Evolutionary conservation across 2,113 vertebrate species (phyloP), one percentile per base, ranked within the genome.

Genomic region (Engraulis encrasicolus): DNA sequence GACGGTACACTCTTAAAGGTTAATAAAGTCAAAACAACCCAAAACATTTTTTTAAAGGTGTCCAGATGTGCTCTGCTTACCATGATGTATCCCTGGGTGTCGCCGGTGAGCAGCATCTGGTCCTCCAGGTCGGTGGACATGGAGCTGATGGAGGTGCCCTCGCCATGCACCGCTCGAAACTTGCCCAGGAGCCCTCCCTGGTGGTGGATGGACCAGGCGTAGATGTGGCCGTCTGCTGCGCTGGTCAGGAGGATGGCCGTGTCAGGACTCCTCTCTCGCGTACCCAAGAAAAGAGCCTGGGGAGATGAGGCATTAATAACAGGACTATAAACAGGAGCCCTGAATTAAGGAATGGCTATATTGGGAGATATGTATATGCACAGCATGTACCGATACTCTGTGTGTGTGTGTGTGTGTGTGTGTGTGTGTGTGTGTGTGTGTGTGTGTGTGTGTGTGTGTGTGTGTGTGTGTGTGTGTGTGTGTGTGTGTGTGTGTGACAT

Each of bases 111-210:
- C 36, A 90, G 84, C 80, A 91, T 88, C 54, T 86, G 81, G 80
- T 84, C 87, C 0, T 85, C 58, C 1, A 86, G 80, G 0, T 88
- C 92, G 0, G 50, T 83, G 85, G 90, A 61, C 82, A 36, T 87
- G 54, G 89, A 12, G 45, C 81, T 86, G 82, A 92, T 88, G 0
- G 50, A 80, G 0, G 58, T 3, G 0, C 45, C 34, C 0, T 27
- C 17, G 0, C 27, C 1, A 0, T 0, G 15, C 12, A 77, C 89
- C 6, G 90, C 90, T 2, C 66, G 38, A 82, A 88, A 91, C 78
- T 86, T 90, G 15, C 91, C 93, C 87, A 92, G 54, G 82, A 92
- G 50, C 50, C 90, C 92, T 19, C 91, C 92, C 0, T 83, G 82
- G 37, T 81, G 66, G 0, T 81, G 83, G 1, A 82, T 19, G 1